A percentile compares a stretch with the other conserved stretches of the same genome.
Conservation (phyloP, 2,888 invertebrate species). For the Drosophila eohydei region DNA sequence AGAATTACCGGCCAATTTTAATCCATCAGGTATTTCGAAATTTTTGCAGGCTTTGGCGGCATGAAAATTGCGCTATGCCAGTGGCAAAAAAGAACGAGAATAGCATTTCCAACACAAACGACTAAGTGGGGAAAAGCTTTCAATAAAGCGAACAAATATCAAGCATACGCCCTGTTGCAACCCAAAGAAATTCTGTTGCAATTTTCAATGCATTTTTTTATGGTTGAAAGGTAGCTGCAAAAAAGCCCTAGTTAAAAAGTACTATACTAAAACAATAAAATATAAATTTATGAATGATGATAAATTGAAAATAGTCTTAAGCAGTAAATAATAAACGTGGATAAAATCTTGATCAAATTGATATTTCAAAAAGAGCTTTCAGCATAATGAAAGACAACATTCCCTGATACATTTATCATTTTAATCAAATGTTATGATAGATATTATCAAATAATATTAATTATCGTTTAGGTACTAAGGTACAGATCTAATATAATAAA, state of each 20-base stretch:
- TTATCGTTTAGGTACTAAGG: too few species aligned
- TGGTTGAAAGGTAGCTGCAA: background rate
- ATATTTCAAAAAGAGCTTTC: background rate
- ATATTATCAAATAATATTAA: too few species aligned
- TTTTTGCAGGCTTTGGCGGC: constrained; percentile 42
- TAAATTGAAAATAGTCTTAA: too few species aligned
- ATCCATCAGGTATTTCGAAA: constrained; percentile 41
- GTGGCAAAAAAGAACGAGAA: background rate
- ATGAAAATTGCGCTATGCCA: constrained; percentile 32
- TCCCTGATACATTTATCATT: background rate
- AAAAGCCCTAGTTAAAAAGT: background rate
- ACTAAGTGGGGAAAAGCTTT: constrained; percentile 4
- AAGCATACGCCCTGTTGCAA: constrained; percentile 51
- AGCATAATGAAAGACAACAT: background rate
- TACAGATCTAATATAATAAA: too few species aligned
- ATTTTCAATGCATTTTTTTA: background rate
- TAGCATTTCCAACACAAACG: constrained; percentile 2
- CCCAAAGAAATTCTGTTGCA: constrained; percentile 6
- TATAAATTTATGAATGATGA: background rate
- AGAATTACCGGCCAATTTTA: constrained; percentile 26
- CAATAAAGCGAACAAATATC: constrained; percentile 45
- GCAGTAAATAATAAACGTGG: too few species aligned
- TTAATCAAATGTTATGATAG: background rate
- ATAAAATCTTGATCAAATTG: background rate
- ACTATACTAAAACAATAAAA: background rate